Evolutionary conservation across 2,797 vertebrate species (phyloP).

Genomic region (Xiphophorus birchmanni): DNA sequence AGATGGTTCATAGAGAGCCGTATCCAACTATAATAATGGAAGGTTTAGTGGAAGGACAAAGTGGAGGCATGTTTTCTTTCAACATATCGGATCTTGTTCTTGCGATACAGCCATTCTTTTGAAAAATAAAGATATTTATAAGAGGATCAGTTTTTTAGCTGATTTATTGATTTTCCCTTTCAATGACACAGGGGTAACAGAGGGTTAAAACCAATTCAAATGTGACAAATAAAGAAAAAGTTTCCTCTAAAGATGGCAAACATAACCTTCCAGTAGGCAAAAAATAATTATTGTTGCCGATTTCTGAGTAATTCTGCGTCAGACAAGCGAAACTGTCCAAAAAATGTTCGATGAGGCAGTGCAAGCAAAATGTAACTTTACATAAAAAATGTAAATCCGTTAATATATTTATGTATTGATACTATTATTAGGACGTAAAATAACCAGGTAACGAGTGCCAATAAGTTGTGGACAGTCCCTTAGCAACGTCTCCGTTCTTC

Average conservation of each 20-base stretch:
- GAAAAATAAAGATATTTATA: background rate
- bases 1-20: background rate
- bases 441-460: background rate
- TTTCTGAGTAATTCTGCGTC: background rate
- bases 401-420: no score
- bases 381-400: background rate
- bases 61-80: background rate
- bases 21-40: background rate
- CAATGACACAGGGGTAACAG: background rate
- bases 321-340: background rate
- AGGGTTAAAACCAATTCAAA: background rate
- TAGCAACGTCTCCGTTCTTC: background rate
- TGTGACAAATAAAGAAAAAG: background rate
- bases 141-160: background rate
- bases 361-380: background rate
- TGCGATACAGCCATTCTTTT: background rate
- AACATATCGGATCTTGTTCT: background rate
- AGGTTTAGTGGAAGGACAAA: background rate
- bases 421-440: background rate
- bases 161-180: background rate
- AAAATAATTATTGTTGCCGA: background rate
- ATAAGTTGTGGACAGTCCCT: conserved; percentile 14
- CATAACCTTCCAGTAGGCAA: background rate
- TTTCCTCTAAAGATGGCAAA: background rate
- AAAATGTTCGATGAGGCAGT: background rate